phyloP scores from a whole-genome alignment of 2,888 invertebrate species.

The Leptinotarsa tumamoca region DNA sequence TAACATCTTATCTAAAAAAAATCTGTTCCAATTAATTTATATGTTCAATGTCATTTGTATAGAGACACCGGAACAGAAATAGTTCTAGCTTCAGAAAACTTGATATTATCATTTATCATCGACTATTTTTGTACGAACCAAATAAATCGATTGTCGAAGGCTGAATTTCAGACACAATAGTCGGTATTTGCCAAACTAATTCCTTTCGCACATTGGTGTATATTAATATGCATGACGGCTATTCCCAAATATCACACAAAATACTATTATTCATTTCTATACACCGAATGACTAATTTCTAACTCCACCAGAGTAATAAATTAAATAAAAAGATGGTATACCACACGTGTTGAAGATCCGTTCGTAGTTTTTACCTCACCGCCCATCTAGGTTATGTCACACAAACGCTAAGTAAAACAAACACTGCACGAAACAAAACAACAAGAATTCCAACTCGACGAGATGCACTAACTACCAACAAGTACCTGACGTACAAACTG shows the following conservation, averaged over 20 bases:
- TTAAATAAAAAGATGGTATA: constrained; percentile 25
- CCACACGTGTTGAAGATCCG: constrained; percentile 35
- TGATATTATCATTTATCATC: no score
- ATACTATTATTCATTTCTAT: no score
- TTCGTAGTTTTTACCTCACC: constrained; percentile 49
- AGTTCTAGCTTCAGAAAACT: no score
- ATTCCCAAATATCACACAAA: no score
- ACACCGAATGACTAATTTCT: neutral
- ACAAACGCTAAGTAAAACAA: constrained; percentile 20
- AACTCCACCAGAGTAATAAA: neutral
- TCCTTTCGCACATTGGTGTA: no score
- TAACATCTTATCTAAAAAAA: no score
- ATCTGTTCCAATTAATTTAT: no score
- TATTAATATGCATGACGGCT: no score
- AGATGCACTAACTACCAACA: neutral
- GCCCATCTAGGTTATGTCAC: constrained; percentile 47
- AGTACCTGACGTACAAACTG: constrained; percentile 7
- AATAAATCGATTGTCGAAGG: neutral
- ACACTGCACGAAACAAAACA: constrained; percentile 23
- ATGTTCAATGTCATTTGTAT: no score
- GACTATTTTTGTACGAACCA: neutral
- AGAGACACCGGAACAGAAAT: no score
- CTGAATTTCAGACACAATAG: neutral
- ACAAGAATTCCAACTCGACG: neutral
- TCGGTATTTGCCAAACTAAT: no score